Percentiles rank a stretch among this genome's conserved stretches.
Evolutionary conservation across 2,797 vertebrate species (phyloP).

Genomic region (Podarcis lilfordi): DNA sequence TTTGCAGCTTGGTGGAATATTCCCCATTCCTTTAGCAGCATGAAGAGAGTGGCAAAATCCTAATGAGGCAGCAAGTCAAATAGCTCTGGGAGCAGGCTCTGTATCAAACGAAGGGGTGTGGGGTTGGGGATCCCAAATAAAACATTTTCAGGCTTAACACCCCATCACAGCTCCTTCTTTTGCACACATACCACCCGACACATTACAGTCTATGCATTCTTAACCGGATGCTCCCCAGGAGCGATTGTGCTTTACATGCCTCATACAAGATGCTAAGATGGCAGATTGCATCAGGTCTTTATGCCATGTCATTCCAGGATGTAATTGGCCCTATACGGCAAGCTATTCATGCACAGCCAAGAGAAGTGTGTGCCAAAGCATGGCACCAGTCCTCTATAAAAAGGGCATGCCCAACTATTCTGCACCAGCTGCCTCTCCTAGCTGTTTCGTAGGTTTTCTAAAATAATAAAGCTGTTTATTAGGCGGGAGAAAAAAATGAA

Average conservation of each 20-base stretch:
- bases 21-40: conserved; percentile 39
- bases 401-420: conserved; percentile 51
- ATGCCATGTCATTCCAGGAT: conserved; percentile 49
- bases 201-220: conserved; percentile 53
- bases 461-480: conserved; percentile 57
- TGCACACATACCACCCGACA: conserved; percentile 42
- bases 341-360: conserved; percentile 51
- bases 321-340: conserved; percentile 45
- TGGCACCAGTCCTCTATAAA: conserved; percentile 49
- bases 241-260: neutral
- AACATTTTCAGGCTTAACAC: conserved; percentile 45
- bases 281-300: conserved; percentile 33
- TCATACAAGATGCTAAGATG: conserved; percentile 35
- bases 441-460: conserved; percentile 41
- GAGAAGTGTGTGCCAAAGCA: conserved; percentile 51
- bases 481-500: conserved; percentile 34
- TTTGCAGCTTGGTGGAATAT: conserved; percentile 29
- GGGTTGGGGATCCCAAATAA: conserved; percentile 50
- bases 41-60: conserved; percentile 45
- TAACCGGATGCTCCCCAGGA: conserved; percentile 49
- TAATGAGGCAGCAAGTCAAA: conserved; percentile 57
- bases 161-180: conserved; percentile 4
- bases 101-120: conserved; percentile 54
- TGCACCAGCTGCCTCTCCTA: conserved; percentile 63
- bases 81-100: conserved; percentile 20